Evolutionary conservation across 2,113 vertebrate species (phyloP), one percentile per base, ranked within the genome.

Genomic region (Rhinogobius similis): DNA sequence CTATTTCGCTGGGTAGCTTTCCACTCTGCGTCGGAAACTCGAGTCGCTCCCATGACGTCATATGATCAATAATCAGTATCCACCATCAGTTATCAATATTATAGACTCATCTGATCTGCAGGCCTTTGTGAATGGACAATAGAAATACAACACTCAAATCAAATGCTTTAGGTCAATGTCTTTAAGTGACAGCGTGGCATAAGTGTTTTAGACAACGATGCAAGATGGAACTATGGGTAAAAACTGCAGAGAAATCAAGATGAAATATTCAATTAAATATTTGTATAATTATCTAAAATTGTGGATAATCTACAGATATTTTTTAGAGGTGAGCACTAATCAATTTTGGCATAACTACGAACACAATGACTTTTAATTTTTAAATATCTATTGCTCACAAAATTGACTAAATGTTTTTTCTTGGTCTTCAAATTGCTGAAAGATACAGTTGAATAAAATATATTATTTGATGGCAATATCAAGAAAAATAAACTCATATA

Each of bases 31-130:
- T 11, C 53, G 11, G 87, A 68, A 88, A 92, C n/a, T 18, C 32
- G 78, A 91, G 75, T 82, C 9, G 48, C 62, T 68, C 64, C 39
- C 32, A 2, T 55, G 46, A 50, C 72, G 65, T 78, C 66, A 70
- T 75, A 62, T 78, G 77, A 89, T 89, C 86, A 68, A 87, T 86
- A 87, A 86, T 77, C 83, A 82, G 90, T 89, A 84, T 20, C 10
- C 70, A 64, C 79, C 81, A 81, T 83, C 70, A 55, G 73, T 87
- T 82, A 86, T 91, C 86, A 84, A 85, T 88, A 82, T 59, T 89
- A 90, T 90, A 52, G 87, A 90, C 7, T 18, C 16, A 4, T 21
- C 16, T n/a, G 58, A 61, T 61, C 29, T 29, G 58, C 26, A 16
- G 55, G 55, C 2, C 12, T 27, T 18, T 58, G 55, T 58, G 23